These are phyloP conservation scores for Stenopsyche tienmushanensis DNA, from an alignment of 1,140 invertebrate species.

Conservation along the genomic window DNA sequence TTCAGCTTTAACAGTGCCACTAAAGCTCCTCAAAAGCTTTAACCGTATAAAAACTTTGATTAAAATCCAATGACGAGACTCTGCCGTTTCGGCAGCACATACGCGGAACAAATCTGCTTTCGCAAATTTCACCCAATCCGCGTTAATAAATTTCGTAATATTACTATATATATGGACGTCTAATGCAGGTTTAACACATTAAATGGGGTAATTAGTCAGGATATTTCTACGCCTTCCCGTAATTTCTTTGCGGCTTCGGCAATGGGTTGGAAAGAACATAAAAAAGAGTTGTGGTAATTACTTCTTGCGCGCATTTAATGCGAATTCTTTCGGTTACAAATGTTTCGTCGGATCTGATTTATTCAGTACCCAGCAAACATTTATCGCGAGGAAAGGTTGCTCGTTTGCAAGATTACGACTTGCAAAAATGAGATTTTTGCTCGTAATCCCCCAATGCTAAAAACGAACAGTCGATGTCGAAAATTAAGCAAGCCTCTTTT, in stretches of 20 bases:
- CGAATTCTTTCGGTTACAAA: conserved; percentile 30
- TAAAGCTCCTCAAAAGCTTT: too few species aligned
- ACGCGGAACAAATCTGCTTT: background rate
- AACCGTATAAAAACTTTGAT: too few species aligned
- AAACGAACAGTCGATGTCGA: too few species aligned
- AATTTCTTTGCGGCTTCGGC: conserved; percentile 5
- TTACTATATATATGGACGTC: too few species aligned
- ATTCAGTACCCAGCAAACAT: conserved; percentile 15
- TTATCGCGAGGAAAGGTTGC: conserved; percentile 22
- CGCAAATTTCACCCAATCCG: background rate
- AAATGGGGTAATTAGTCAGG: background rate
- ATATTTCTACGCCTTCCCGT: background rate
- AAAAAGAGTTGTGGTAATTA: conserved; percentile 18
- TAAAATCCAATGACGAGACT: background rate
- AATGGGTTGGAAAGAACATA: background rate
- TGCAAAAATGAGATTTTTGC: conserved; percentile 14
- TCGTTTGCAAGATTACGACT: conserved; percentile 20
- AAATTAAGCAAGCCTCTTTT: too few species aligned
- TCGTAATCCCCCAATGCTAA: too few species aligned
- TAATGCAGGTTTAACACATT: background rate
- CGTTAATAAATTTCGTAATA: background rate
- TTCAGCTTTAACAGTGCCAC: too few species aligned
- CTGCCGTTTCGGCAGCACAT: background rate
- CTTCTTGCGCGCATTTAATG: conserved; percentile 24
- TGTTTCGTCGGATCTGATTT: conserved; percentile 26